Evolutionary conservation across 2,797 vertebrate genomes (phyloP).

Genomic region (Momotus momota): DNA sequence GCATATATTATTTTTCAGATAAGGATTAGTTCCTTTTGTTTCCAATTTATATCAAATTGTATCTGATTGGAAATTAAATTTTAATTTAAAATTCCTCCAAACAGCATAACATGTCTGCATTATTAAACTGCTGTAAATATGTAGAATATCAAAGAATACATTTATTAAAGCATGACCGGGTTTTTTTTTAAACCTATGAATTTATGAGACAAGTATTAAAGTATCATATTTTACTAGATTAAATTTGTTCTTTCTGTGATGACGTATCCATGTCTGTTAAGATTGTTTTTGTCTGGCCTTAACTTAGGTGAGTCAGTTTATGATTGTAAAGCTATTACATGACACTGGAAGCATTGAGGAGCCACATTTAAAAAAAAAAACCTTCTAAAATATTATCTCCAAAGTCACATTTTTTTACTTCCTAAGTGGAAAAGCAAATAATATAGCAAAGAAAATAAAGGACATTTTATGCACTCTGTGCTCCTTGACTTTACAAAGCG

Average conservation of each 20-base stretch:
- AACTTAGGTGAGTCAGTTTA: background rate
- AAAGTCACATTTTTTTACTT: background rate
- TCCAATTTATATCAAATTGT: background rate
- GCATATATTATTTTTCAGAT: background rate
- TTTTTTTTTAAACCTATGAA: background rate
- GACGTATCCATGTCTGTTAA: background rate
- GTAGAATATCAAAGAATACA: background rate
- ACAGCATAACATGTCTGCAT: background rate
- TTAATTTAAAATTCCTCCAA: background rate
- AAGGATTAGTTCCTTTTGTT: background rate
- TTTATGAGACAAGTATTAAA: background rate
- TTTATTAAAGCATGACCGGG: background rate
- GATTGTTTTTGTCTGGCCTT: background rate
- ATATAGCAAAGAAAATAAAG: background rate
- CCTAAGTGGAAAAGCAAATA: background rate
- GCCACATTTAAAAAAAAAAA: background rate
- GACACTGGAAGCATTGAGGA: background rate
- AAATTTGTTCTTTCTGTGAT: background rate
- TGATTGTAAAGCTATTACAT: background rate
- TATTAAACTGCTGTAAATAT: background rate
- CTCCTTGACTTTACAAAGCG: background rate
- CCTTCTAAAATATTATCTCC: background rate
- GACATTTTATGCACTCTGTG: background rate
- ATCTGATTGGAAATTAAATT: constrained; percentile 11
- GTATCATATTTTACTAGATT: background rate